Evolutionary conservation across 2,888 invertebrate species (phyloP).

Genomic region (Mythimna albipuncta): DNA sequence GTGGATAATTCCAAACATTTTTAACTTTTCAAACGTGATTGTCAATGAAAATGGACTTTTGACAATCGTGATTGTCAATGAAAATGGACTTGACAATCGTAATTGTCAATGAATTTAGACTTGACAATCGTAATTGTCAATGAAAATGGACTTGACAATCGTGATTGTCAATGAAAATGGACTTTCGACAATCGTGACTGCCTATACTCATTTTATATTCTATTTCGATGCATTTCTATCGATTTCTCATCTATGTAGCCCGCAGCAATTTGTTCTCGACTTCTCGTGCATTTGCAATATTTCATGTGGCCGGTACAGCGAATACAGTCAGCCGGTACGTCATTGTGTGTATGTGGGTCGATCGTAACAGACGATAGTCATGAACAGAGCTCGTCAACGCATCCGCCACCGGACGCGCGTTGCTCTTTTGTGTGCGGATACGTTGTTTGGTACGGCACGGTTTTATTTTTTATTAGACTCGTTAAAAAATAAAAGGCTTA

Average conservation of each 20-base stretch:
- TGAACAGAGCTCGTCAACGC: slow-evolving; percentile 79
- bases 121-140: not conserved
- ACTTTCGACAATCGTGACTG: not conserved
- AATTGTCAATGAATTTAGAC: too few relatives aligned
- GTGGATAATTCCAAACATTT: too few relatives aligned
- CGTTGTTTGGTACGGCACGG: slow-evolving; percentile 65
- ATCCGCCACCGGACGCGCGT: slow-evolving; percentile 76
- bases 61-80: not conserved
- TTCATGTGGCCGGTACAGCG: slow-evolving; percentile 48
- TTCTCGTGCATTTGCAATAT: slow-evolving; percentile 55
- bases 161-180: too few relatives aligned
- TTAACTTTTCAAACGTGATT: too few relatives aligned
- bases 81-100: too few relatives aligned
- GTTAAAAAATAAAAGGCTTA: too few relatives aligned
- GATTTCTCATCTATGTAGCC: slow-evolving; percentile 40
- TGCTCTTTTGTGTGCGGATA: slow-evolving; percentile 63
- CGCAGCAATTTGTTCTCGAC: slow-evolving; percentile 17
- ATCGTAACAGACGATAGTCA: slow-evolving; percentile 87
- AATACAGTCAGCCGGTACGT: slow-evolving; percentile 43
- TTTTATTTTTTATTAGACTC: not conserved
- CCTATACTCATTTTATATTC: not conserved
- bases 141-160: too few relatives aligned
- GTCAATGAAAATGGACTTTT: too few relatives aligned
- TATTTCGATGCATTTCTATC: slow-evolving; percentile 19
- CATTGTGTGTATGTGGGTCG: slow-evolving; percentile 82